phyloP scores from a whole-genome alignment of 2,797 vertebrate genomes.

The Alosa sapidissima region DNA sequence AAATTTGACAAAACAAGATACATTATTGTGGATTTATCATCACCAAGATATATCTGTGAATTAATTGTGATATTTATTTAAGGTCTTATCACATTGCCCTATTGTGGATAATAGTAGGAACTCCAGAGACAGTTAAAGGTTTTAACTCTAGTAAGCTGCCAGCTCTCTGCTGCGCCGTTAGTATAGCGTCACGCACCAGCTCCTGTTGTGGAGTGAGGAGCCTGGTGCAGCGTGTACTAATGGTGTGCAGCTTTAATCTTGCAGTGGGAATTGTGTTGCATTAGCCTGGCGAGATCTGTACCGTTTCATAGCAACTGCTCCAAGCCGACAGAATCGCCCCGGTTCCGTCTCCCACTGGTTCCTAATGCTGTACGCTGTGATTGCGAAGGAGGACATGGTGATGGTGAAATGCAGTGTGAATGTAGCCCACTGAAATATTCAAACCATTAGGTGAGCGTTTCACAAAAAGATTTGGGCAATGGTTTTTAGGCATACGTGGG shows the following conservation, averaged over 20 bases:
- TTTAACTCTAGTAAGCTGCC: too few relatives aligned
- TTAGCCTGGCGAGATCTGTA: background rate
- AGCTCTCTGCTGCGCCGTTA: too few relatives aligned
- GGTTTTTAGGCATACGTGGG: too few relatives aligned
- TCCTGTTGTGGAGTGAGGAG: too few relatives aligned
- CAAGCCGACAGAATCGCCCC: background rate
- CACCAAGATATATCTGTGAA: background rate
- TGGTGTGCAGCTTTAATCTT: background rate
- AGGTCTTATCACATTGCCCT: background rate
- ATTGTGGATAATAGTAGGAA: background rate
- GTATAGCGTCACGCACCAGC: too few relatives aligned
- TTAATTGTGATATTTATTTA: background rate
- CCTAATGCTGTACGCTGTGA: background rate
- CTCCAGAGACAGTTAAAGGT: too few relatives aligned
- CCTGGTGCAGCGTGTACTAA: background rate
- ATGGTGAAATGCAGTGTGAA: too few relatives aligned
- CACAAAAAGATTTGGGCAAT: background rate
- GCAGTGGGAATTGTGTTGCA: background rate
- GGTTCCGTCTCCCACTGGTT: background rate
- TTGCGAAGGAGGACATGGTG: background rate
- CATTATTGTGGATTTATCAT: background rate
- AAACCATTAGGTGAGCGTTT: too few relatives aligned
- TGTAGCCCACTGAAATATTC: background rate
- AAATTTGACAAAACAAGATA: background rate
- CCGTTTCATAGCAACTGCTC: conserved; percentile 13